phyloP scores from a whole-genome alignment of 2,888 invertebrate species.

The Leuctra nigra region DNA sequence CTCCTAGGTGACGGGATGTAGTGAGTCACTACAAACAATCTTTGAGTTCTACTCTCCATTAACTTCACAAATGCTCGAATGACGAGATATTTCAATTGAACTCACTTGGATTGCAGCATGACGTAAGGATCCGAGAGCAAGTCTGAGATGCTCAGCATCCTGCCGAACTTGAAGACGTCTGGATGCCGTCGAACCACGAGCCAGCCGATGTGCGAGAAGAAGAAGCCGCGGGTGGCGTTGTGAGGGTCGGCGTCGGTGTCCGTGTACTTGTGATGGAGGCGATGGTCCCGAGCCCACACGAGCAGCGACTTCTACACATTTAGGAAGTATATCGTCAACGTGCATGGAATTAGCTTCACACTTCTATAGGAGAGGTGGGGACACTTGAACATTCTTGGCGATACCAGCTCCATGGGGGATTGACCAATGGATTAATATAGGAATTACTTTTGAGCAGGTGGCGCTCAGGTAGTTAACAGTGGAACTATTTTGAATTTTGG shows the following conservation, averaged over 20 bases:
- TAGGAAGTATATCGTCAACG: no score
- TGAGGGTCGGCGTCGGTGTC: conserved; percentile 74
- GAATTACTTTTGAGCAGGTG: no score
- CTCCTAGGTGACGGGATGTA: no score
- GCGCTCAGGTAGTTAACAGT: no score
- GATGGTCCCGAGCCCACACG: conserved; percentile 74
- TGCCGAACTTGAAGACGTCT: conserved; percentile 58
- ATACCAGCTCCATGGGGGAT: no score
- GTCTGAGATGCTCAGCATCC: conserved; percentile 67
- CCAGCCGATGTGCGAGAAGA: conserved; percentile 87
- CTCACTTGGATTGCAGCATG: conserved; percentile 50
- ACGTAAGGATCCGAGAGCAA: conserved; percentile 62
- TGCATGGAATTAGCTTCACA: no score
- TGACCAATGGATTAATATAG: no score
- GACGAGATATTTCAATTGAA: neutral
- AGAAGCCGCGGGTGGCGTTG: conserved; percentile 73
- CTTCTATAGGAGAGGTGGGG: no score
- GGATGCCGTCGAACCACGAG: conserved; percentile 73
- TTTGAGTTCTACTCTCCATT: no score
- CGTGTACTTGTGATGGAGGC: conserved; percentile 72
- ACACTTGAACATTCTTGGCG: no score
- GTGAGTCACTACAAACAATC: no score
- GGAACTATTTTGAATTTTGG: no score
- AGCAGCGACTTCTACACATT: conserved; percentile 69
- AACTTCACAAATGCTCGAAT: neutral